Conservation (phyloP, 2,113 vertebrate species). For the Notarius lentiginosus region DNA sequence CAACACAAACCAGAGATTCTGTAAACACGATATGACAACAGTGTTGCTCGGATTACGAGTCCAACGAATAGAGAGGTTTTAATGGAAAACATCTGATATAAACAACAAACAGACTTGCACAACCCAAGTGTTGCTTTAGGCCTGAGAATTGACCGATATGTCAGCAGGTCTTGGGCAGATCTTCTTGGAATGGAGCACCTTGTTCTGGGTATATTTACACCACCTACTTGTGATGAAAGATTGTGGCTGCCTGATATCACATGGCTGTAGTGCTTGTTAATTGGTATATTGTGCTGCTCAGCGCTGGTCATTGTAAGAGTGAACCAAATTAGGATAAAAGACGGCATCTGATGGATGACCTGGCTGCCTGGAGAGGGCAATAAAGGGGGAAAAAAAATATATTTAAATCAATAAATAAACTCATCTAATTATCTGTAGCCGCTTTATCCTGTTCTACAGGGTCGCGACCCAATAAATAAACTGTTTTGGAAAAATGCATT, state of each 20-base stretch:
- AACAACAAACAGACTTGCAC: conserved; percentile 38
- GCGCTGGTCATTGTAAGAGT: neutral
- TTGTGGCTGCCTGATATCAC: neutral
- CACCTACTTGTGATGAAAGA: conserved; percentile 44
- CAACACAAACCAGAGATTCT: conserved; percentile 46
- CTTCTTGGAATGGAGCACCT: conserved; percentile 21
- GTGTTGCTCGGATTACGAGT: conserved; percentile 59
- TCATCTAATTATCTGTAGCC: too few relatives aligned
- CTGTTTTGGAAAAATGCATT: neutral
- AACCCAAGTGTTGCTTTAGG: conserved; percentile 13
- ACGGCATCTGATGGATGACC: neutral
- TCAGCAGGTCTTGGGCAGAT: conserved; percentile 34
- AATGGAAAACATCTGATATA: conserved; percentile 33
- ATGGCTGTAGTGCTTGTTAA: neutral
- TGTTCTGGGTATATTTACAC: conserved; percentile 29
- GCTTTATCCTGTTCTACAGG: too few relatives aligned
- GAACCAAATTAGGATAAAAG: neutral
- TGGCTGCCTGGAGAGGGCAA: neutral
- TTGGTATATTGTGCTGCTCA: neutral
- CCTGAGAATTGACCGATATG: neutral
- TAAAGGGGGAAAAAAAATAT: neutral
- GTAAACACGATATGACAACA: conserved; percentile 56
- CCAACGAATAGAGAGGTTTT: conserved; percentile 49
- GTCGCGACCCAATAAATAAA: neutral
- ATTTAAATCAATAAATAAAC: too few relatives aligned